Base-by-base conservation (phyloP, 2,113 vertebrate species). In the Petroica traversi region DNA sequence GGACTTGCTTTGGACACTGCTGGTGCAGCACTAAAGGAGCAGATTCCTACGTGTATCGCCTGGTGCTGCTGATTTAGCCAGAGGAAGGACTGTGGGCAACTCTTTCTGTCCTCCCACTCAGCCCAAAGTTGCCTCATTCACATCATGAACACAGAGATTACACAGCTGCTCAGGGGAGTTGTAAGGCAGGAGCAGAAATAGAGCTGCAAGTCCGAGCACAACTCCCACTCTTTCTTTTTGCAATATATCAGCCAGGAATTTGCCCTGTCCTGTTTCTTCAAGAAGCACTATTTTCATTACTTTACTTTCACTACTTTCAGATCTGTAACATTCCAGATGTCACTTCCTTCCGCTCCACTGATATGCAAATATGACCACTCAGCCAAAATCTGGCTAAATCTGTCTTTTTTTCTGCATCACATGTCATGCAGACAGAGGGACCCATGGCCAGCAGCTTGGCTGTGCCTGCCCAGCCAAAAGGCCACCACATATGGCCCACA, bases 11-110 rank as follows among this genome's bases (percentile, higher is more conserved):
- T 72, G 72, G n/a, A 71, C 57, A 63, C 41, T 51, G 58, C 49
- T 79, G 54, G 33, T 43, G 11, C 9, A 85, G 69, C 7, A 13
- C 23, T 68, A 14, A 61, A 78, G 54, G 28, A 92, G 46, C 24
- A 74, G n/a, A 76, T 19, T 71, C 51, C 48, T 31, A 4, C 1
- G 6, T 8, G 3, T n/a, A 29, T 9, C 0, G 0, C 51, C 52
- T 81, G 73, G 88, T 54, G 45, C 11, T 8, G 2, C n/a, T 68
- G 66, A 85, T 85, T 79, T 24, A 81, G 54, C 54, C 18, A 59
- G 71, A 85, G 29, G 62, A 63, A 88, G 41, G 54, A 72, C 43
- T 48, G 38, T 58, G 61, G 72, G 26, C 38, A 94, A 41, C 28
- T 46, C 59, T 17, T 80, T 86, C 88, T 92, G 43, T 84, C 57